These are phyloP conservation scores for Drosophila fungiperda DNA, from an alignment of 2,888 invertebrate species.

Conservation along the genomic window DNA sequence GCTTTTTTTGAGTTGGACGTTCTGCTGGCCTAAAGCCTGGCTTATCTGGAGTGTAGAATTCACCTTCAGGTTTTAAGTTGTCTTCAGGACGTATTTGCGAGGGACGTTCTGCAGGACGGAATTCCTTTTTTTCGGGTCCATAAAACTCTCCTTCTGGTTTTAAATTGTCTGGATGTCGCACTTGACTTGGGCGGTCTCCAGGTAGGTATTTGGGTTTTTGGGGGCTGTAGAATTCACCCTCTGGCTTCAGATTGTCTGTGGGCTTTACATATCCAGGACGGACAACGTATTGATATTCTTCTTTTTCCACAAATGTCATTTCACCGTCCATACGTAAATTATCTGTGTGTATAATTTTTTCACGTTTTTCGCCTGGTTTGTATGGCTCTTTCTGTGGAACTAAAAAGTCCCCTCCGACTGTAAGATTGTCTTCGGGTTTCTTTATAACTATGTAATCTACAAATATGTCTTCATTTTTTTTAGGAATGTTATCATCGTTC, in stretches of 20 bases:
- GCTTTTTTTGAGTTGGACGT: conserved; percentile 85
- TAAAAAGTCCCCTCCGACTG: conserved; percentile 87
- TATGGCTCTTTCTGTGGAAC: conserved; percentile 85
- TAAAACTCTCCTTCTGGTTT: conserved; percentile 85
- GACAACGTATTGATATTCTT: conserved; percentile 86
- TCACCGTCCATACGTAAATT: conserved; percentile 87
- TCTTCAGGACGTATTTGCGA: conserved; percentile 85
- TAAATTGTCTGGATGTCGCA: conserved; percentile 85
- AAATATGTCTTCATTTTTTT: conserved; percentile 82
- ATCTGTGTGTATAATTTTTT: conserved; percentile 86
- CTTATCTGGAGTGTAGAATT: conserved; percentile 85
- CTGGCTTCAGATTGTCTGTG: conserved; percentile 64
- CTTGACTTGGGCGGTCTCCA: conserved; percentile 84
- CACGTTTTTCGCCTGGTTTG: conserved; percentile 86
- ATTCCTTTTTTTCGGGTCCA: conserved; percentile 84
- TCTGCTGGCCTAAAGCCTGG: conserved; percentile 85
- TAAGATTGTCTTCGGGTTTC: conserved; percentile 88
- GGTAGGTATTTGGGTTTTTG: conserved; percentile 76
- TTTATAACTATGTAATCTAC: conserved; percentile 72
- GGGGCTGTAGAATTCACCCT: conserved; percentile 58
- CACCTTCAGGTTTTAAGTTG: conserved; percentile 66
- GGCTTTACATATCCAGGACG: conserved; percentile 84
- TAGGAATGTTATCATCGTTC: conserved; percentile 86
- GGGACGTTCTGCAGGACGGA: conserved; percentile 85
- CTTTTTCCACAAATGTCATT: conserved; percentile 85